phyloP scores from a whole-genome alignment of 2,113 vertebrate species.

The Euleptes europaea region DNA sequence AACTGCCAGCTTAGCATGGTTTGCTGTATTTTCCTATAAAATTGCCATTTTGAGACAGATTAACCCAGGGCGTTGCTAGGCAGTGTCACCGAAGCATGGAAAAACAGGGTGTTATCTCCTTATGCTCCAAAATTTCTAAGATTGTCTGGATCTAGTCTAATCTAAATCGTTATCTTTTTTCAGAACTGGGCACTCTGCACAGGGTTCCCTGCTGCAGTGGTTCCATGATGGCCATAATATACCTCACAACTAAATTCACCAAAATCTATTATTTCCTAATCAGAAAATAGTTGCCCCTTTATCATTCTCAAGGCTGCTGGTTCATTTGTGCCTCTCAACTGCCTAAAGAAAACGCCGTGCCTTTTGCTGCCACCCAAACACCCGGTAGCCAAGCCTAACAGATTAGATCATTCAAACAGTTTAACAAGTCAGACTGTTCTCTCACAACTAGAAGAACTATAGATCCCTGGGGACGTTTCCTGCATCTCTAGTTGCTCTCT shows the following conservation, averaged over 20 bases:
- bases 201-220: too few species aligned
- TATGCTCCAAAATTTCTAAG: not conserved
- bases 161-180: not conserved
- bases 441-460: conserved; percentile 66
- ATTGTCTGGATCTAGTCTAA: not conserved
- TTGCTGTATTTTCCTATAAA: not conserved
- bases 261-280: not conserved
- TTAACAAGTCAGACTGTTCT: conserved; percentile 65
- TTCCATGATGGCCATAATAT: not conserved
- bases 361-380: not conserved
- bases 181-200: not conserved
- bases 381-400: conserved; percentile 32
- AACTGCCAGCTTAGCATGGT: not conserved
- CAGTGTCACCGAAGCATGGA: too few species aligned
- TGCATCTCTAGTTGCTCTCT: conserved; percentile 34
- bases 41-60: not conserved
- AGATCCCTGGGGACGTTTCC: conserved; percentile 50
- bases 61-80: not conserved
- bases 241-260: not conserved
- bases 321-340: conserved; percentile 16
- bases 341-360: not conserved
- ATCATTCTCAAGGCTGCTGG: conserved; percentile 2
- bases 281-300: conserved; percentile 12
- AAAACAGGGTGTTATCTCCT: not conserved
- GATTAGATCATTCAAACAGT: conserved; percentile 50